Conservation (phyloP, 2,797 vertebrate genomes). For the Helicolenus hilgendorfi region DNA sequence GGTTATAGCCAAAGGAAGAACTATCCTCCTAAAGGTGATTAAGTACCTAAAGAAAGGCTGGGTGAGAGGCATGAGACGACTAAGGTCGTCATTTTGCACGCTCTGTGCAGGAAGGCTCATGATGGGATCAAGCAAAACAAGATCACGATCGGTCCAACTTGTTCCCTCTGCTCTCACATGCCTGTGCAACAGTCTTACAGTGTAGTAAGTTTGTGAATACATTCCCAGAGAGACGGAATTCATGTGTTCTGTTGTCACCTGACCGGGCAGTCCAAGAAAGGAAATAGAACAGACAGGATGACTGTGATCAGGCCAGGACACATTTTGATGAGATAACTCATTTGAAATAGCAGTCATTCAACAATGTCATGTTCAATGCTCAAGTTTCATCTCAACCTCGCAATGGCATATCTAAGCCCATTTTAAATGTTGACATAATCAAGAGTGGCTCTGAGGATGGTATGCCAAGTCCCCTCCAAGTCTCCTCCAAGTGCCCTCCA, state of each 20-base stretch:
- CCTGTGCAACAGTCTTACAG: neutral
- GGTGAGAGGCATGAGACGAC: conserved; percentile 90
- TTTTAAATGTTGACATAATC: neutral
- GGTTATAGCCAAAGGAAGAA: conserved; percentile 75
- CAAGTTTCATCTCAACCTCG: neutral
- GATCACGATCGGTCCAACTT: neutral
- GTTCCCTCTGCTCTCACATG: neutral
- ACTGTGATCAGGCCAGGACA: neutral
- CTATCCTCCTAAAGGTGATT: conserved; percentile 91
- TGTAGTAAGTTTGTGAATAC: neutral
- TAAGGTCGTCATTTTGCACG: conserved; percentile 91
- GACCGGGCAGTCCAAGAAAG: neutral
- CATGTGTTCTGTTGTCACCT: neutral
- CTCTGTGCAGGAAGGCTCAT: conserved; percentile 88
- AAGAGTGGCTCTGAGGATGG: neutral
- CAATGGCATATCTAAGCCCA: neutral
- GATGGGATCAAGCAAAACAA: conserved; percentile 82
- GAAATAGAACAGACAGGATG: neutral
- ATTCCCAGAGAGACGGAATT: neutral
- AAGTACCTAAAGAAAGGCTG: conserved; percentile 92
- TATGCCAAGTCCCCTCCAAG: too few relatives aligned
- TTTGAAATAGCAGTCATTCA: neutral
- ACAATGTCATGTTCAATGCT: neutral
- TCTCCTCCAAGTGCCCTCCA: too few relatives aligned
- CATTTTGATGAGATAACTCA: neutral